These are phyloP conservation scores for Sminthurinus aureus DNA, from an alignment of 2,888 invertebrate genomes.

Conservation along the genomic window DNA sequence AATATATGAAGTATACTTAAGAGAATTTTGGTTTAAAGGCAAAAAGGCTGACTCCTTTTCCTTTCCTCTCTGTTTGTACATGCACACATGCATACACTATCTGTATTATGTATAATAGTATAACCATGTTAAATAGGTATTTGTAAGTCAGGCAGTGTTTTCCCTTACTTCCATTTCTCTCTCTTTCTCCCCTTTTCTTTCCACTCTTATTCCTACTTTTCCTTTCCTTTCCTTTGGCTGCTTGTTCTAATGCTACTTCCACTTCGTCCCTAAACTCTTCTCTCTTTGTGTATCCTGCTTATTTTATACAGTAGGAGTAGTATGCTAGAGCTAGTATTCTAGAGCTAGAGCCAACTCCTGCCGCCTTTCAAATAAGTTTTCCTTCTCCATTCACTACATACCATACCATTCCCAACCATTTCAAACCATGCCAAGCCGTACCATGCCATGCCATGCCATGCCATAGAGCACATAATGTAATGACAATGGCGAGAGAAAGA, in stretches of 20 bases:
- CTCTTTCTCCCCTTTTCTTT: not conserved
- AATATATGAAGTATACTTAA: not conserved
- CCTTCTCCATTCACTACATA: not conserved
- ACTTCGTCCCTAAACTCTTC: too few species aligned
- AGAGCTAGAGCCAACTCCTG: too few species aligned
- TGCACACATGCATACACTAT: not conserved
- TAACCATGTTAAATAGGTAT: not conserved
- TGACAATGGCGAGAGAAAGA: slow-evolving; percentile 16
- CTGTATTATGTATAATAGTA: not conserved
- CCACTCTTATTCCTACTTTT: too few species aligned
- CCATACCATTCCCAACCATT: not conserved
- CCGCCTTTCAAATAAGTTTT: not conserved
- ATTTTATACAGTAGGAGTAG: too few species aligned
- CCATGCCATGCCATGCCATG: too few species aligned
- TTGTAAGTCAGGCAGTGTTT: not conserved
- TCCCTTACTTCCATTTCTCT: not conserved
- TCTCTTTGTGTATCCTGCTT: too few species aligned
- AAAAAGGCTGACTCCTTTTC: not conserved
- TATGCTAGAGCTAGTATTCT: too few species aligned
- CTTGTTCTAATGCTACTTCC: not conserved
- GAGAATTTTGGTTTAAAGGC: not conserved
- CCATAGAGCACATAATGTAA: slow-evolving; percentile 1
- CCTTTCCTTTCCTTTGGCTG: not conserved
- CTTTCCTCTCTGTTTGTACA: not conserved
- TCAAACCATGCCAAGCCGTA: not conserved